Conservation (phyloP, 2,113 vertebrate species). For the Chaetodon trifascialis region DNA sequence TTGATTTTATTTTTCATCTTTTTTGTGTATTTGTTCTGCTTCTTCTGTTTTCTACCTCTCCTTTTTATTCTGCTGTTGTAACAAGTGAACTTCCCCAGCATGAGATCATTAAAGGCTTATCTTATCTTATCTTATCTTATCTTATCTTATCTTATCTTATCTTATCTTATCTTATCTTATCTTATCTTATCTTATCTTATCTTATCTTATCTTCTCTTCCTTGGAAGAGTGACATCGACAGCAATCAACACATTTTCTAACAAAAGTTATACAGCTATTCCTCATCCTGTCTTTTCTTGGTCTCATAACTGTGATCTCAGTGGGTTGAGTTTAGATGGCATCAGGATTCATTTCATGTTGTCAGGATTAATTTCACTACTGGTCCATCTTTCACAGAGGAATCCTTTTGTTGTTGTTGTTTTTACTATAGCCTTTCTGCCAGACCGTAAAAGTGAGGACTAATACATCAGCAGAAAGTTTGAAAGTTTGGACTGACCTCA, state of each 20-base stretch:
- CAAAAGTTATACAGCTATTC: background rate
- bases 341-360: constrained; percentile 44
- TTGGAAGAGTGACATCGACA: constrained; percentile 6
- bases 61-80: too few species aligned
- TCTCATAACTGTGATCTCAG: constrained; percentile 13
- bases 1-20: too few species aligned
- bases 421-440: constrained; percentile 6
- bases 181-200: too few species aligned
- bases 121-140: too few species aligned
- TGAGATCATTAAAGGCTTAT: too few species aligned
- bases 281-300: constrained; percentile 7
- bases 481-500: constrained; percentile 34
- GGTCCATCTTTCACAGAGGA: constrained; percentile 36
- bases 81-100: too few species aligned
- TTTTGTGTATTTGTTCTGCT: too few species aligned
- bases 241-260: background rate
- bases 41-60: too few species aligned
- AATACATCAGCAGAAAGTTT: constrained; percentile 1
- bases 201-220: constrained; percentile 7
- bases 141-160: background rate
- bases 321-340: constrained; percentile 31
- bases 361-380: constrained; percentile 41
- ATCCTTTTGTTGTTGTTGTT: background rate
- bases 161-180: too few species aligned
- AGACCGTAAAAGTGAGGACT: constrained; percentile 29